Percentiles rank a stretch among this genome's conserved stretches.
Evolutionary conservation across 1,140 invertebrate genomes (phyloP).

Genomic region (Hyphantria cunea): DNA sequence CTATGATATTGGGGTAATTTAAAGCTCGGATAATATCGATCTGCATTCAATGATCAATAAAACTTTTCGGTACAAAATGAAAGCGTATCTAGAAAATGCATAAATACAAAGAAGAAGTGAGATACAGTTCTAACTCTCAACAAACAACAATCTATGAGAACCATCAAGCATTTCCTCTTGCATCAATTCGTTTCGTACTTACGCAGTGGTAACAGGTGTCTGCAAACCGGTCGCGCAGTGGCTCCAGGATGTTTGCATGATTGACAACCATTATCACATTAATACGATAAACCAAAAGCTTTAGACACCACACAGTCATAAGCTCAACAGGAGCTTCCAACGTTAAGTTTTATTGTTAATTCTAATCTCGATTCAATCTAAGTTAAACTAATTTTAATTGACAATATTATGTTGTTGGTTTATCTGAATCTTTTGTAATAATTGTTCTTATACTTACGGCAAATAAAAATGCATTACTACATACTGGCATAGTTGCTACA

Average conservation of each 20-base stretch:
- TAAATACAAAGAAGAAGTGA: conserved; percentile 65
- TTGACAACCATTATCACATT: conserved; percentile 80
- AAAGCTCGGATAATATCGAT: conserved; percentile 41
- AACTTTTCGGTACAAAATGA: conserved; percentile 49
- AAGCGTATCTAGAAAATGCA: conserved; percentile 69
- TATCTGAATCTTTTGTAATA: conserved; percentile 22
- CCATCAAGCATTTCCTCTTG: conserved; percentile 67
- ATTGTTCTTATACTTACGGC: conserved; percentile 15
- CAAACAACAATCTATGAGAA: conserved; percentile 74
- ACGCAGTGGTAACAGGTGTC: conserved; percentile 68
- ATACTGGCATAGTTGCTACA: conserved; percentile 11
- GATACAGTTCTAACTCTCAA: conserved; percentile 51
- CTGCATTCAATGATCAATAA: conserved; percentile 37
- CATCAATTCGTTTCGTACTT: conserved; percentile 74
- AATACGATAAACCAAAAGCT: conserved; percentile 75
- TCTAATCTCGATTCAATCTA: no score
- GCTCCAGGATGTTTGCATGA: conserved; percentile 76
- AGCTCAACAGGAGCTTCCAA: conserved; percentile 52
- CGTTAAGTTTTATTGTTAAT: conserved; percentile 16
- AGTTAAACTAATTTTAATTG: no score
- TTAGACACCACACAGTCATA: conserved; percentile 53
- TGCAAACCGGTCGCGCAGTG: conserved; percentile 63
- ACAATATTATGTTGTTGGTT: conserved; percentile 2
- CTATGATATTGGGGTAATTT: conserved; percentile 34
- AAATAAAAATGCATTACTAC: conserved; percentile 11